Percentiles rank a stretch among this genome's conserved stretches.
These are phyloP conservation scores for Mallateleia sp. DNA, from an alignment of 2,888 invertebrate genomes.

Conservation along the genomic window DNA sequence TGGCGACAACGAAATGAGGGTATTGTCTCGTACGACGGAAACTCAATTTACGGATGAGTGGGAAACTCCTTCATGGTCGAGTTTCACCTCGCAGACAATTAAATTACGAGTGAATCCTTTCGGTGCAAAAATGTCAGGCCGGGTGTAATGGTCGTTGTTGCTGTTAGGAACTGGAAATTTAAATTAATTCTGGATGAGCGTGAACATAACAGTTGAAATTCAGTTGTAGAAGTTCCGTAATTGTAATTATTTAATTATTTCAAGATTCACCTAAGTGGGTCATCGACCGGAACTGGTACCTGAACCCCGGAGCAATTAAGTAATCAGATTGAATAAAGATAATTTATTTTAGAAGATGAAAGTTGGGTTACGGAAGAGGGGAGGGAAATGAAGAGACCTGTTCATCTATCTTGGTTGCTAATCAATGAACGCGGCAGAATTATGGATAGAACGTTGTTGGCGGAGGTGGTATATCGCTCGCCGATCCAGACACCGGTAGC, in stretches of 20 bases:
- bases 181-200: too few relatives aligned
- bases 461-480: slow-evolving; percentile 62
- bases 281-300: too few relatives aligned
- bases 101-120: background rate
- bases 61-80: slow-evolving; percentile 51
- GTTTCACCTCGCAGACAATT: slow-evolving; percentile 22
- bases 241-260: too few relatives aligned
- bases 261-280: too few relatives aligned
- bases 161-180: background rate
- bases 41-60: slow-evolving; percentile 35
- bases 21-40: slow-evolving; percentile 47
- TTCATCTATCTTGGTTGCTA: slow-evolving; percentile 58
- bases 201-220: too few relatives aligned
- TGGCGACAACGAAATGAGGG: slow-evolving; percentile 66
- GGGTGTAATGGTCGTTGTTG: background rate
- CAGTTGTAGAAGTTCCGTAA: too few relatives aligned
- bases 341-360: background rate
- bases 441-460: slow-evolving; percentile 37
- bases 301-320: too few relatives aligned
- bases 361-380: slow-evolving; percentile 31
- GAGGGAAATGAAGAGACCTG: slow-evolving; percentile 29
- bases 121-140: background rate
- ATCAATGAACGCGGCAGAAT: slow-evolving; percentile 65
- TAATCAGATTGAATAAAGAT: too few relatives aligned
- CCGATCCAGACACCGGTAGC: slow-evolving; percentile 66